A percentile compares a stretch with the other conserved stretches of the same genome.
phyloP scores from a whole-genome alignment of 2,888 invertebrate species.

The Tenthredo notha region DNA sequence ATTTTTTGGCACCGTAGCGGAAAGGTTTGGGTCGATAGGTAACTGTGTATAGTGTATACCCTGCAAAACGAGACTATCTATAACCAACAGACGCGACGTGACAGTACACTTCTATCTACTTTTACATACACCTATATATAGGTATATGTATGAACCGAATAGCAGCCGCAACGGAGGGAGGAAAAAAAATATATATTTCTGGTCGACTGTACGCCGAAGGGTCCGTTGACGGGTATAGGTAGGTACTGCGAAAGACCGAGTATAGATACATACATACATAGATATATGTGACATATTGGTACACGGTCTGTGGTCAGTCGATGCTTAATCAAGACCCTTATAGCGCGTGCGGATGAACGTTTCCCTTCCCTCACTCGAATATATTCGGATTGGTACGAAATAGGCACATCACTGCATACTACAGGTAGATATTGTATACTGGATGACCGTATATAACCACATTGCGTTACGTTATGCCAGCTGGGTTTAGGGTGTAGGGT shows the following conservation, averaged over 20 bases:
- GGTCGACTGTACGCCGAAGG: conserved; percentile 39
- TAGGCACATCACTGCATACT: too few species aligned
- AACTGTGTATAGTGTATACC: neutral
- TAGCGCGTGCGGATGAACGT: conserved; percentile 19
- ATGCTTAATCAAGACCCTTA: conserved; percentile 66
- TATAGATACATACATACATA: neutral
- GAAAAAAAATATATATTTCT: neutral
- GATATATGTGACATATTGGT: conserved; percentile 64
- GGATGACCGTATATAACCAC: neutral
- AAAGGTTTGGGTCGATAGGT: conserved; percentile 18
- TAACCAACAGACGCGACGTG: neutral
- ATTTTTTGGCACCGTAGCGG: neutral
- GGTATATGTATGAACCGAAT: neutral
- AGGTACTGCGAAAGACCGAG: conserved; percentile 5
- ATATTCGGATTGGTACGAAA: conserved; percentile 2
- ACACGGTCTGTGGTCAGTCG: conserved; percentile 64
- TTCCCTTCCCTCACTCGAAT: neutral
- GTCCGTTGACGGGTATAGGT: neutral
- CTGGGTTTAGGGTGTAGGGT: neutral
- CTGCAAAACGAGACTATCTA: neutral
- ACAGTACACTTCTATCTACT: neutral
- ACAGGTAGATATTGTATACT: neutral
- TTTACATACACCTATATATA: neutral
- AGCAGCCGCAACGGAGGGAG: neutral
- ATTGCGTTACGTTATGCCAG: neutral